These are phyloP conservation scores for Aptenodytes patagonicus DNA, from an alignment of 2,113 vertebrate species.

Conservation along the genomic window DNA sequence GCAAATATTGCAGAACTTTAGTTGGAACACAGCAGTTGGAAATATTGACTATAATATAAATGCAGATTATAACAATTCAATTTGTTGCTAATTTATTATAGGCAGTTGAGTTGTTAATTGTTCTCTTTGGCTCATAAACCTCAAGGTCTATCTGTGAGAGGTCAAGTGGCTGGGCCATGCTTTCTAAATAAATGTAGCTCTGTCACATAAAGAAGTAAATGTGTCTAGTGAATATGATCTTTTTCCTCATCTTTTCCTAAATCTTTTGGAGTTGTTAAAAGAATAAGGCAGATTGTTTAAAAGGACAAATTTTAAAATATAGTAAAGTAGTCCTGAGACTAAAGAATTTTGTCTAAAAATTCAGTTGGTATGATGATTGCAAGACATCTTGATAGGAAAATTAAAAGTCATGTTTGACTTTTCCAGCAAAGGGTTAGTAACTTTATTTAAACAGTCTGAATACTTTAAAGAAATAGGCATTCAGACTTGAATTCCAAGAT, in stretches of 20 bases:
- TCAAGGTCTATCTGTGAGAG: slow-evolving; percentile 35
- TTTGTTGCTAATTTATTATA: slow-evolving; percentile 62
- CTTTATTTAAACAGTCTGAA: background rate
- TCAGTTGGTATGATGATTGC: background rate
- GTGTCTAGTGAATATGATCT: background rate
- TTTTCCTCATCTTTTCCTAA: background rate
- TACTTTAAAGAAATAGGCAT: background rate
- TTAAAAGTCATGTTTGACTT: background rate
- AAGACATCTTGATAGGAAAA: background rate
- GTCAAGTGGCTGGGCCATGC: background rate
- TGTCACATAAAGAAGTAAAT: background rate
- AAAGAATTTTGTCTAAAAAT: background rate
- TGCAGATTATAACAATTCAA: slow-evolving; percentile 43
- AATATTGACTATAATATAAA: slow-evolving; percentile 31
- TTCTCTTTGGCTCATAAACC: slow-evolving; percentile 45
- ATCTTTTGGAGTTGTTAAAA: background rate
- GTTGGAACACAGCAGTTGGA: background rate
- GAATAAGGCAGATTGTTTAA: background rate
- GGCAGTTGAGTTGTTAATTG: slow-evolving; percentile 49
- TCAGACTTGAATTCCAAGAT: background rate
- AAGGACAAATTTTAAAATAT: background rate
- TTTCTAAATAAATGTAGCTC: slow-evolving; percentile 42
- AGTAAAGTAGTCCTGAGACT: background rate
- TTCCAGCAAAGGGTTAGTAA: background rate
- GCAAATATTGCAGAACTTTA: background rate